Conservation (phyloP, 1,140 invertebrate species). For the Drosophila erecta region DNA sequence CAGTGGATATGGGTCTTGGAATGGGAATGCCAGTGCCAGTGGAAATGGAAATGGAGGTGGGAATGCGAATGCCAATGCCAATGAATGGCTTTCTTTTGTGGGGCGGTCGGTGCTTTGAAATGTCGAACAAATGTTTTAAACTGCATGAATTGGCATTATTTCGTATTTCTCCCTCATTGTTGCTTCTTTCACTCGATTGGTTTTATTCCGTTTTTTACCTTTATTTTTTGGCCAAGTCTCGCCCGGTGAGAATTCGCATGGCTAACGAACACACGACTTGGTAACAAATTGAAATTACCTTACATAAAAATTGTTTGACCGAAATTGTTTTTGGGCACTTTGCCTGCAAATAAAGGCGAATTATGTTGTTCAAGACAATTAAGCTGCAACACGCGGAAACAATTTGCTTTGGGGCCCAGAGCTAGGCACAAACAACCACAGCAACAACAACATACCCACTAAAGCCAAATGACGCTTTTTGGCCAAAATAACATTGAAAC, state of each 20-base stretch:
- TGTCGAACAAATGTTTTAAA: constrained; percentile 83
- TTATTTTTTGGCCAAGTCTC: constrained; percentile 4
- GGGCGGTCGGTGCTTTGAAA: constrained; percentile 62
- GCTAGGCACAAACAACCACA: constrained; percentile 40
- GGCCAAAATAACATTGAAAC: constrained; percentile 26
- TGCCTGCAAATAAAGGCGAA: constrained; percentile 65
- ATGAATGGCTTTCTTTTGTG: constrained; percentile 70
- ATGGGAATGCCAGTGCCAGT: constrained; percentile 4
- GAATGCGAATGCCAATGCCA: constrained; percentile 38
- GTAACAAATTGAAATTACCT: constrained; percentile 77
- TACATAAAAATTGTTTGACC: constrained; percentile 62
- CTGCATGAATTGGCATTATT: constrained; percentile 80
- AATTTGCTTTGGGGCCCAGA: constrained; percentile 63
- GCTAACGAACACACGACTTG: constrained; percentile 16
- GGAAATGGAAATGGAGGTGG: constrained; percentile 12
- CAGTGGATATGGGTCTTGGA: constrained; percentile 18
- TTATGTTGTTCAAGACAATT: constrained; percentile 79
- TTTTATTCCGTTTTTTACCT: constrained; percentile 1
- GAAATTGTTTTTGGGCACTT: constrained; percentile 55
- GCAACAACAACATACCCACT: constrained; percentile 17
- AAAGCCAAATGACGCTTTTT: constrained; percentile 66
- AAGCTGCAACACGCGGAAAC: constrained; percentile 79
- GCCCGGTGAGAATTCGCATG: constrained; percentile 47
- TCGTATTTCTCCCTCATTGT: constrained; percentile 22
- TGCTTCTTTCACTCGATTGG: constrained; percentile 26